Conservation (phyloP, 2,888 invertebrate species). For the Drosophila putrida region DNA sequence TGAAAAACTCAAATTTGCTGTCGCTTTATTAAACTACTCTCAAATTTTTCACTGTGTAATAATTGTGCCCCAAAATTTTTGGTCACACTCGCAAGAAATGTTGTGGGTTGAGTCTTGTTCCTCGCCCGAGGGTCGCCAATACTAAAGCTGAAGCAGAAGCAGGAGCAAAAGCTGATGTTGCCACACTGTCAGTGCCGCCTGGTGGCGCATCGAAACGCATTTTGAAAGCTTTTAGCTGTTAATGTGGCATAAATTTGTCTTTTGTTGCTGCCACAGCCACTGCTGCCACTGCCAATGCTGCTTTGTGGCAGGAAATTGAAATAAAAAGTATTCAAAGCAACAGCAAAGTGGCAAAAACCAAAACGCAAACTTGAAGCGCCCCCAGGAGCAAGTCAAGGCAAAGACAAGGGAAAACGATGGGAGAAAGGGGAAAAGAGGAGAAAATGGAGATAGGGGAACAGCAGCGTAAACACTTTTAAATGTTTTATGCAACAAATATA, state of each 20-base stretch:
- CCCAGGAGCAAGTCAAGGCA: conserved; percentile 45
- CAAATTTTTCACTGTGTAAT: conserved; percentile 18
- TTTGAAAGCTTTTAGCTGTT: conserved; percentile 81
- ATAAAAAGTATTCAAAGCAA: conserved; percentile 69
- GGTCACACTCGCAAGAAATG: conserved; percentile 68
- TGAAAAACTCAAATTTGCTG: too few relatives aligned
- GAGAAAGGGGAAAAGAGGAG: not conserved
- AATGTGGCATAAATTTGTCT: conserved; percentile 82
- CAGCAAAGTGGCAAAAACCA: conserved; percentile 56
- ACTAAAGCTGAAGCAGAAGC: conserved; percentile 3
- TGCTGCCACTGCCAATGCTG: conserved; percentile 17
- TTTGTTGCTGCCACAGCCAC: conserved; percentile 45
- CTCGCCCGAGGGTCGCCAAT: conserved; percentile 47
- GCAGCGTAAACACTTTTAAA: conserved; percentile 61
- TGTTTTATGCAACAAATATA: conserved; percentile 49
- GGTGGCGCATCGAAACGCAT: conserved; percentile 75
- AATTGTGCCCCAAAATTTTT: conserved; percentile 75
- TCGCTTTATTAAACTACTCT: too few relatives aligned
- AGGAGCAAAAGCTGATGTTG: conserved; percentile 1
- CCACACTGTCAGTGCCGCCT: conserved; percentile 26
- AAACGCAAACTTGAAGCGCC: conserved; percentile 64
- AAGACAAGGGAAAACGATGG: conserved; percentile 2
- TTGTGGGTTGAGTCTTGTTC: conserved; percentile 18
- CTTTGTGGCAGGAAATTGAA: conserved; percentile 76
- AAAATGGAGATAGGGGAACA: conserved; percentile 33